Evolutionary conservation across 2,797 vertebrate species (phyloP).

Genomic region (Lagocephalus sceleratus): DNA sequence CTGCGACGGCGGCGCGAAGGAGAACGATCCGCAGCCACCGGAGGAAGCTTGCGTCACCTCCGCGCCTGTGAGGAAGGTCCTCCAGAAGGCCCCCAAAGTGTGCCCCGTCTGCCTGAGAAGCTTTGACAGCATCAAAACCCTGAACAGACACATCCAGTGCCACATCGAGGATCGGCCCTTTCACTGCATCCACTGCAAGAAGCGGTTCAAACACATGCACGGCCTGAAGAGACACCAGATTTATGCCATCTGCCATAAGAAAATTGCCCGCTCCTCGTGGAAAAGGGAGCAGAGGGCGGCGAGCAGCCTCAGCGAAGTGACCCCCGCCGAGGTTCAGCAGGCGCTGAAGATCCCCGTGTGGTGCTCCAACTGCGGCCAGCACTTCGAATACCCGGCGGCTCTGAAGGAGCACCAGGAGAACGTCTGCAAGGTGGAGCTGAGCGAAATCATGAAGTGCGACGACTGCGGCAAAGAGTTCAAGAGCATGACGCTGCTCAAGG

Average conservation of each 20-base stretch:
- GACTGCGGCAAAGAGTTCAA: slow-evolving; percentile 71
- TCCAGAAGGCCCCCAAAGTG: slow-evolving; percentile 39
- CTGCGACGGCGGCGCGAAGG: not conserved
- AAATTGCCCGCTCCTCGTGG: slow-evolving; percentile 49
- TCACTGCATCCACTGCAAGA: slow-evolving; percentile 71
- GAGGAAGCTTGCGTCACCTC: accelerated
- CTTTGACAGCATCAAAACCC: slow-evolving; percentile 64
- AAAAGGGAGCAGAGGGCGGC: slow-evolving; percentile 45
- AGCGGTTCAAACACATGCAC: slow-evolving; percentile 73
- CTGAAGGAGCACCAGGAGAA: slow-evolving; percentile 69
- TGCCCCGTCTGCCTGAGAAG: slow-evolving; percentile 59
- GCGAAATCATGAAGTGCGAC: slow-evolving; percentile 55
- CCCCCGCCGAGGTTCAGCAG: slow-evolving; percentile 21
- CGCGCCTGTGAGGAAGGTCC: not conserved
- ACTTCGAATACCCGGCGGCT: slow-evolving; percentile 59
- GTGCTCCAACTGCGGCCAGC: slow-evolving; percentile 73
- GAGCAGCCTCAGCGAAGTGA: not conserved
- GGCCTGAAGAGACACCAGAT: slow-evolving; percentile 74
- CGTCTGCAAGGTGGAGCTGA: slow-evolving; percentile 54
- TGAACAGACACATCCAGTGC: slow-evolving; percentile 69
- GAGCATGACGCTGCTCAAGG: slow-evolving; percentile 70
- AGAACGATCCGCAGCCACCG: not conserved
- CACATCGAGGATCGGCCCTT: slow-evolving; percentile 72
- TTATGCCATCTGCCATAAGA: slow-evolving; percentile 71
- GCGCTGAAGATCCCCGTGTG: slow-evolving; percentile 58